These are phyloP conservation scores for Myripristis jacobus DNA, from an alignment of 2,797 vertebrate species.

Conservation along the genomic window DNA sequence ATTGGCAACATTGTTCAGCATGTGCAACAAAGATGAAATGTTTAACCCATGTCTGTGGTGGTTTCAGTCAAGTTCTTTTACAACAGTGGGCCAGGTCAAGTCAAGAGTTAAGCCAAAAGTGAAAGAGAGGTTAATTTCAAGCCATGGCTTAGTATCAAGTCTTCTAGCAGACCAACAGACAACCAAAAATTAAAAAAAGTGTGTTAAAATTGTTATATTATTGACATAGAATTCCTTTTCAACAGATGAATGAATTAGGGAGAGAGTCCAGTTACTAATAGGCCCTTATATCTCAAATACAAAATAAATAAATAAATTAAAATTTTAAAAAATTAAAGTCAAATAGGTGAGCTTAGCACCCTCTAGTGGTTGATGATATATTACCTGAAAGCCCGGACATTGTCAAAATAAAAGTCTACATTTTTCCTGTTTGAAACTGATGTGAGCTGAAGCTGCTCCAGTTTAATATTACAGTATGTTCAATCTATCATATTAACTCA, in stretches of 20 bases:
- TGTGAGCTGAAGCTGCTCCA: too few relatives aligned
- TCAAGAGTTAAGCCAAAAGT: neutral
- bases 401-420: neutral
- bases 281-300: too few relatives aligned
- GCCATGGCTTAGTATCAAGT: neutral
- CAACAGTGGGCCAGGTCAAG: neutral
- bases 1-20: conserved; percentile 4
- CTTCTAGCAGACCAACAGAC: neutral
- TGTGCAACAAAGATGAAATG: neutral
- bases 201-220: neutral
- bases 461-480: too few relatives aligned
- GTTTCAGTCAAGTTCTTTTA: neutral
- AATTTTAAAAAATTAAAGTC: too few relatives aligned
- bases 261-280: neutral
- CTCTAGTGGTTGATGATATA: conserved; percentile 36
- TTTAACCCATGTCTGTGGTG: neutral
- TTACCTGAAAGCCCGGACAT: neutral
- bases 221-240: neutral
- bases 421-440: too few relatives aligned
- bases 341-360: conserved; percentile 17
- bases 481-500: too few relatives aligned
- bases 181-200: neutral
- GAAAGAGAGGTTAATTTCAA: neutral
- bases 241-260: neutral
- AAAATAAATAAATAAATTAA: too few relatives aligned